Evolutionary conservation across 2,113 vertebrate species (phyloP), one percentile per base, ranked within the genome.

Genomic region (Eclectus roratus): DNA sequence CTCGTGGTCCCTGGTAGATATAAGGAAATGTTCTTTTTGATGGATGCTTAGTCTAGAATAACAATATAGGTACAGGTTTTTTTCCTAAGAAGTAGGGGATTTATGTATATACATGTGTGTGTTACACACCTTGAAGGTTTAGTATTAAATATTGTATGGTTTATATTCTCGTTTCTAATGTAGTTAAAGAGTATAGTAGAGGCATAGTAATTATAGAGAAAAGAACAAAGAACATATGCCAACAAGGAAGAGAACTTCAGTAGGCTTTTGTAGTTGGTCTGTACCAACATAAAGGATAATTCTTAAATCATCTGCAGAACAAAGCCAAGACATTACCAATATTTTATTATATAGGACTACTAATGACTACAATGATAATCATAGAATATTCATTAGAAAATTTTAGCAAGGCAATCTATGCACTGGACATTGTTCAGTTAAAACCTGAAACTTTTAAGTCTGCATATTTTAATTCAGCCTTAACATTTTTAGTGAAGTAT

Each of bases 101-200:
- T 90, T 94, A 53, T 70, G 46, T 73, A 39, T 73, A 86, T 80
- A 41, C 49, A 7, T 56, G 25, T 55, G n/a, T 73, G 47, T 41
- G 13, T 55, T 55, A 28, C 61, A 91, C 70, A 89, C 68, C 85
- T 90, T 95, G 74, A 95, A 88, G 64, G n/a, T 83, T 82, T 78
- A 39, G 15, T 68, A 80, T 86, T 93, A 90, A 95, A 88, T 94
- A 93, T 96, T 85, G 78, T 70, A 60, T 79, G 58, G 44, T 89
- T 91, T 80, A 35, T 66, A 20, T 83, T 85, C 55, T 70, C 46
- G 33, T 86, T 85, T 93, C 53, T 31, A 52, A 80, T 86, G 76
- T 85, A 86, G 85, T 91, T 60, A 60, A 47, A 43, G 29, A 55
- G 50, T 88, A 53, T 73, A 86, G 44, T 68, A 68, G 64, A 88